Percentiles rank a stretch among this genome's conserved stretches.
These are phyloP conservation scores for Agonopterix subpropinquella DNA, from an alignment of 2,888 invertebrate genomes.

Conservation along the genomic window DNA sequence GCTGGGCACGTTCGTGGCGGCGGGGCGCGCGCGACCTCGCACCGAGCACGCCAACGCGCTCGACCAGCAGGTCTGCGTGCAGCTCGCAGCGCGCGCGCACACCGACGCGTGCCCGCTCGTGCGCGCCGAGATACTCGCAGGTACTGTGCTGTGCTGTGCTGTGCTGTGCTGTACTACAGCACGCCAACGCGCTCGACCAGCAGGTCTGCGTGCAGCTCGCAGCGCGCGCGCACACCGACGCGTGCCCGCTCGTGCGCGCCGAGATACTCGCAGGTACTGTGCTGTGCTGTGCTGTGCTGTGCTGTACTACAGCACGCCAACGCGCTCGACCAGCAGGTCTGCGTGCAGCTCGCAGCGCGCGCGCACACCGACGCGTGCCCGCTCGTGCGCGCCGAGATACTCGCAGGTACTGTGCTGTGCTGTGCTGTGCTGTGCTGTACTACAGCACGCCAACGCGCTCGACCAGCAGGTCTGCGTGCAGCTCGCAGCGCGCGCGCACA, in stretches of 20 bases:
- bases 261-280: constrained; percentile 36
- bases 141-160: constrained; percentile 51
- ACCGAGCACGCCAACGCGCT: constrained; percentile 96
- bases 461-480: background rate
- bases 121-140: constrained; percentile 89
- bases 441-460: background rate
- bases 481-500: background rate
- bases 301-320: constrained; percentile 81
- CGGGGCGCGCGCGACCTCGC: constrained; percentile 85
- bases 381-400: constrained; percentile 90
- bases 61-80: constrained; percentile 94
- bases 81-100: constrained; percentile 83
- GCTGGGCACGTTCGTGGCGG: constrained; percentile 94
- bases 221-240: background rate
- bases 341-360: constrained; percentile 88
- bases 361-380: constrained; percentile 89
- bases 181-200: constrained; percentile 60
- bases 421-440: background rate
- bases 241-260: background rate
- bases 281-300: background rate
- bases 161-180: constrained; percentile 70
- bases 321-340: constrained; percentile 94
- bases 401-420: constrained; percentile 76
- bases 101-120: constrained; percentile 93
- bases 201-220: background rate